A percentile compares a stretch with the other conserved stretches of the same genome.
These are phyloP conservation scores for Micromesistius poutassou DNA, from an alignment of 2,797 vertebrate species.

Conservation along the genomic window DNA sequence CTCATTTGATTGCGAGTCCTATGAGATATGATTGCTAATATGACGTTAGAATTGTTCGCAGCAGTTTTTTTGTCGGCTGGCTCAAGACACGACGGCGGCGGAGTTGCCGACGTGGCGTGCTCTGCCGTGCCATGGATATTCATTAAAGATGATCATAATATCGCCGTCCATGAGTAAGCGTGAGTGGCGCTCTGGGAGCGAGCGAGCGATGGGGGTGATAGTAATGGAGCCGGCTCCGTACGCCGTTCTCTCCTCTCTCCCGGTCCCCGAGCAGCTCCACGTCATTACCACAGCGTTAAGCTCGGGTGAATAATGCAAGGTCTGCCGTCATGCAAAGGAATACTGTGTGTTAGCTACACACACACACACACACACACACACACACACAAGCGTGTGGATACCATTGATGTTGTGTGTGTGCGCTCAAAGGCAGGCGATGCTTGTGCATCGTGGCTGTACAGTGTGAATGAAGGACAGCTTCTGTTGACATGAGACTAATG, in stretches of 20 bases:
- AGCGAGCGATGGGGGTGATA: conserved; percentile 3
- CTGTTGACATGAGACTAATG: not conserved
- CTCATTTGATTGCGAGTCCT: not conserved
- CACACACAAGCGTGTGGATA: not conserved
- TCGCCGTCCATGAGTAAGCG: not conserved
- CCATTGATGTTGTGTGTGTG: not conserved
- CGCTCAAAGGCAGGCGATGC: not conserved
- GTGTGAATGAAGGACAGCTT: not conserved
- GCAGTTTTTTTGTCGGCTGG: not conserved
- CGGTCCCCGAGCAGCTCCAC: not conserved
- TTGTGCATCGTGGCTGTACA: not conserved
- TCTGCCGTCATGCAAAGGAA: conserved; percentile 12
- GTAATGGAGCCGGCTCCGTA: conserved; percentile 19
- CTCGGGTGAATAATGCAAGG: conserved; percentile 35
- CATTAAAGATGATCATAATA: not conserved
- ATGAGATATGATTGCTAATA: too few species aligned
- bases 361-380: too few species aligned
- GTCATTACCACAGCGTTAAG: conserved; percentile 29
- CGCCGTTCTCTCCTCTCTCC: not conserved
- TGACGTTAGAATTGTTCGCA: not conserved
- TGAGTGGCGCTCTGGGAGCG: not conserved
- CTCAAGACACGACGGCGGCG: not conserved
- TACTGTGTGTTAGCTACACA: conserved; percentile 9
- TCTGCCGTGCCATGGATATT: not conserved
- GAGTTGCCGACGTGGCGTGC: not conserved